A percentile compares a stretch with the other conserved stretches of the same genome.
These are phyloP conservation scores for Sphaeridia pumilis DNA, from an alignment of 2,888 invertebrate genomes.

Conservation along the genomic window DNA sequence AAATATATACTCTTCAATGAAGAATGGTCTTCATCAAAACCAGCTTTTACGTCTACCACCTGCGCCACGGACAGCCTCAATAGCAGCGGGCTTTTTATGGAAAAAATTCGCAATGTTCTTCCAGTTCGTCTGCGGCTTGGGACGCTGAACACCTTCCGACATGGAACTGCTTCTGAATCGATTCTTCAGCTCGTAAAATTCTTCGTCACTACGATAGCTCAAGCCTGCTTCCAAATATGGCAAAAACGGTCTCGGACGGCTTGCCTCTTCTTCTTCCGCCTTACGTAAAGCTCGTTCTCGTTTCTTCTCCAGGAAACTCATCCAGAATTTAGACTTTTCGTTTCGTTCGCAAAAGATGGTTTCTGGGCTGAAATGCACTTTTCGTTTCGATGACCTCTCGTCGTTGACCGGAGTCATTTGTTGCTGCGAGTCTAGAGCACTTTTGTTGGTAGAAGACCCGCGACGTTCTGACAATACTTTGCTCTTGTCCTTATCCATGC, in stretches of 20 bases:
- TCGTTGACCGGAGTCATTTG: no score
- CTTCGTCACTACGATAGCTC: slow-evolving; percentile 10
- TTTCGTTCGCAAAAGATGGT: slow-evolving; percentile 28
- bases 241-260: slow-evolving; percentile 9
- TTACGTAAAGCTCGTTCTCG: neutral
- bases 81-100: neutral
- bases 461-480: no score
- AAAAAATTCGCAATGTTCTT: neutral
- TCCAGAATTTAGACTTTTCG: slow-evolving; percentile 26
- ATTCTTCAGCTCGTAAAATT: slow-evolving; percentile 14
- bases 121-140: no score
- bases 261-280: slow-evolving; percentile 8
- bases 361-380: slow-evolving; percentile 22
- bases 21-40: neutral
- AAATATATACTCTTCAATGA: no score
- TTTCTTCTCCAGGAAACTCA: neutral
- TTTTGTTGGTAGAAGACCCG: no score
- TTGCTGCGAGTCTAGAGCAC: no score
- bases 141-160: no score
- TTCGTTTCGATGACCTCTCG: neutral
- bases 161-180: neutral
- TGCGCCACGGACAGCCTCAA: neutral
- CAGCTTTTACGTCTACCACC: neutral
- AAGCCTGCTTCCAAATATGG: slow-evolving; percentile 12
- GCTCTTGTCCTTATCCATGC: no score